A percentile compares a stretch with the other conserved stretches of the same genome.
Conservation (phyloP, 2,797 vertebrate genomes). For the Gymnodraco acuticeps region DNA sequence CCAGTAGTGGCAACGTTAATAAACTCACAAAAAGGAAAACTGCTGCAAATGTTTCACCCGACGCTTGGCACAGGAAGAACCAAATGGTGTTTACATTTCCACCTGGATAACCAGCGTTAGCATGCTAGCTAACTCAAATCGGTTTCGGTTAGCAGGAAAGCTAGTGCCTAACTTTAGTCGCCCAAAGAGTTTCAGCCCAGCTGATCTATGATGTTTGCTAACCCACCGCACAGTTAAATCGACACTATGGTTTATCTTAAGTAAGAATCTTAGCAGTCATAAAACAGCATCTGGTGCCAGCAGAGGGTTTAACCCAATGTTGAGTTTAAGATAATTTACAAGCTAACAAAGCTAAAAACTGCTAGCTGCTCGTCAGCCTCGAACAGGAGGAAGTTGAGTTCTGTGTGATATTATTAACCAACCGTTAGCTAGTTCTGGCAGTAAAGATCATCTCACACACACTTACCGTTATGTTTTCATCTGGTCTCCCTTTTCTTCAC, state of each 20-base stretch:
- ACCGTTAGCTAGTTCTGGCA: background rate
- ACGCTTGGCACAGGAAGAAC: background rate
- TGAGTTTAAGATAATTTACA: slow-evolving; percentile 28
- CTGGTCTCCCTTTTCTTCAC: slow-evolving; percentile 14
- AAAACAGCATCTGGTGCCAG: background rate
- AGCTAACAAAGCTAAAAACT: slow-evolving; percentile 65
- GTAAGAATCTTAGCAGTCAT: rapidly evolving
- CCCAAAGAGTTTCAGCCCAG: slow-evolving; percentile 34
- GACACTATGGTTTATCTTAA: background rate
- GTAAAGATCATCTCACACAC: background rate
- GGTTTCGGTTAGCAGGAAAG: slow-evolving; percentile 51
- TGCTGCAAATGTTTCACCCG: background rate
- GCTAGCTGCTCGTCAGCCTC: slow-evolving; percentile 63
- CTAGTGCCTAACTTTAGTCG: slow-evolving; percentile 66
- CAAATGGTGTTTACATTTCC: slow-evolving; percentile 50
- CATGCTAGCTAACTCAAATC: slow-evolving; percentile 43
- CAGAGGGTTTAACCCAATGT: background rate
- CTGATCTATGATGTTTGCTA: background rate
- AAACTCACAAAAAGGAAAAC: too few species aligned
- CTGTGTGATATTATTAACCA: slow-evolving; percentile 13
- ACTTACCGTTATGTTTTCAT: slow-evolving; percentile 40
- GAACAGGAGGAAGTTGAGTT: slow-evolving; percentile 69
- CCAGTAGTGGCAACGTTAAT: too few species aligned
- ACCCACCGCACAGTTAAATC: background rate
- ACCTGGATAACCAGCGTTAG: slow-evolving; percentile 50